Evolutionary conservation across 2,888 invertebrate species (phyloP), one percentile per base, ranked within the genome.

Genomic region (Griposia aprilina): DNA sequence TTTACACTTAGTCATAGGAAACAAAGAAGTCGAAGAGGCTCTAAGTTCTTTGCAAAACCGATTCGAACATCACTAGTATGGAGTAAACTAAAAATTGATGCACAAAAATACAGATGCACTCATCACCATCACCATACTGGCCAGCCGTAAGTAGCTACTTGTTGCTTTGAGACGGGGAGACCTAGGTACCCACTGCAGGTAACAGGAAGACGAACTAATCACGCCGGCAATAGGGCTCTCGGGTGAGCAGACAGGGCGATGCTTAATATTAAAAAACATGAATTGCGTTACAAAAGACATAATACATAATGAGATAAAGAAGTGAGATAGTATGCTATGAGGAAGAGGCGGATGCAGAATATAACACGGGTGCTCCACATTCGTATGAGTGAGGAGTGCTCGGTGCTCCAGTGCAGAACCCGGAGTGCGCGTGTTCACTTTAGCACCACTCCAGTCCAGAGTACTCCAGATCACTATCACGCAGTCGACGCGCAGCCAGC

Each of bases 401-500:
- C 4, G 2, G 36, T 11, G 59, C 45, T 52, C 17, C 26, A 75
- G 48, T 48, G 45, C 13, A 15, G 48, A n/a, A 15, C 50, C 17
- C 13, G 23, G 30, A 74, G 74, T 30, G 26, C 48, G 48, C 48
- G 41, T 23, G 50, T 7, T 30, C 59, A 69, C 57, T 79, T 79
- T 23, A 59, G 50, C 20, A 41, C 30, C 50, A n/a, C 48, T 48
- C 65, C 48, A 20, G 20, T 5, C 11, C 20, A 41, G 26, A 20
- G n/a, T 8, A 50, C 77, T 60, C 30, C 70, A 50, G 80, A 80
- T 80, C 30, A 11, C n/a, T 71, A 71, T 70, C 80, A n/a, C 20
- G 67, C 23, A 36, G 52, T n/a, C 17, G 41, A 7, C 30, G 48
- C 48, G 79, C 48, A 10, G 79, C 79, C 62, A 45, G 30, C 65